Percentiles rank a stretch among this genome's conserved stretches.
Evolutionary conservation across 2,888 invertebrate species (phyloP).

Genomic region (Chelonus formosanus): DNA sequence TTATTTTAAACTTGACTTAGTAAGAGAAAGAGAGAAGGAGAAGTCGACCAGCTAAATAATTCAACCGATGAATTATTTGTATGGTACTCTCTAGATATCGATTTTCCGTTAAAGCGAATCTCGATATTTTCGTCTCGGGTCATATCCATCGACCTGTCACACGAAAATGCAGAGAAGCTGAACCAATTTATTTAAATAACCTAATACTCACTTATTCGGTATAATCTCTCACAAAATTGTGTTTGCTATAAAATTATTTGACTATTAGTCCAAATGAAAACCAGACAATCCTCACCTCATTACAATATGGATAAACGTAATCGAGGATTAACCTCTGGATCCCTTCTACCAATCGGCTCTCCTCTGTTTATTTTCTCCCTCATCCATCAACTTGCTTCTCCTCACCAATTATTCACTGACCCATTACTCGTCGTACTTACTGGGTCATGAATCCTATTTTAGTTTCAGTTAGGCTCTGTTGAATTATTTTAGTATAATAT

Average conservation of each 20-base stretch:
- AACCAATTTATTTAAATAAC: too few species aligned
- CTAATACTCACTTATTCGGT: not conserved
- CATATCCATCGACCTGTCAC: constrained; percentile 18
- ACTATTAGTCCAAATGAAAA: constrained; percentile 8
- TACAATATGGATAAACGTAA: constrained; percentile 42
- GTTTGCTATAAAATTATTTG: constrained; percentile 12
- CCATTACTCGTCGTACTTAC: constrained; percentile 29
- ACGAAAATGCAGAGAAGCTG: too few species aligned
- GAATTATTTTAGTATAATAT: not conserved
- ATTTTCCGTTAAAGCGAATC: constrained; percentile 37
- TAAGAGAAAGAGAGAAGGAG: constrained; percentile 24
- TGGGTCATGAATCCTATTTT: not conserved
- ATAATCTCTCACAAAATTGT: constrained; percentile 3
- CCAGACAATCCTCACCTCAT: constrained; percentile 34
- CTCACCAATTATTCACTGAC: constrained; percentile 42
- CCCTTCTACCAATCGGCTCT: constrained; percentile 7
- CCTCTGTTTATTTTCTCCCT: constrained; percentile 18
- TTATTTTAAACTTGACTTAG: not conserved
- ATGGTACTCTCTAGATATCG: constrained; percentile 42
- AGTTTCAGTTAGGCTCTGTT: not conserved
- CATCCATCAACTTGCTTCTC: constrained; percentile 7
- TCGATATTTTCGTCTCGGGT: constrained; percentile 36
- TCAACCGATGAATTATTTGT: constrained; percentile 58
- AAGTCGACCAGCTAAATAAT: constrained; percentile 55
- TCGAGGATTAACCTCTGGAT: constrained; percentile 35